These are phyloP conservation scores for Drusus annulatus DNA, from an alignment of 1,140 invertebrate species.

Conservation along the genomic window DNA sequence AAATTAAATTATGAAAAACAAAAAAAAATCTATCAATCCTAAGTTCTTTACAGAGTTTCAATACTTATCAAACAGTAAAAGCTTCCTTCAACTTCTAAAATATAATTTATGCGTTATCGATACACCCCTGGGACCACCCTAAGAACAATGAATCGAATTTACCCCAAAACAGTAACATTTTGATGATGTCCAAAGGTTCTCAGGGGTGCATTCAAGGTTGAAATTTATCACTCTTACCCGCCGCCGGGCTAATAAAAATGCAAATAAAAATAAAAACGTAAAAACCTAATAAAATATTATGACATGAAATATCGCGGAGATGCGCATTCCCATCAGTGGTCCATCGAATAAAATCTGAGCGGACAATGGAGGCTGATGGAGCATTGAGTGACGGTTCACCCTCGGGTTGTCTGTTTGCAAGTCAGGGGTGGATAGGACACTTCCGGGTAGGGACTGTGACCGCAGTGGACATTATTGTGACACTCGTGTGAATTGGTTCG, in stretches of 20 bases:
- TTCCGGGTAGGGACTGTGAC: conserved; percentile 36
- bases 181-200: conserved; percentile 53
- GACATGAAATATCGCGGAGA: conserved; percentile 51
- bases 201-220: conserved; percentile 45
- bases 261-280: conserved; percentile 59
- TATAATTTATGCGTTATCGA: neutral
- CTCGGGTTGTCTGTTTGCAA: neutral
- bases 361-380: conserved; percentile 56
- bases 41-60: too few species aligned
- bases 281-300: conserved; percentile 59
- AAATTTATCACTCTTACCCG: conserved; percentile 54
- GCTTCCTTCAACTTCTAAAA: neutral
- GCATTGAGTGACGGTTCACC: conserved; percentile 53
- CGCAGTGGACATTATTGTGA: conserved; percentile 24
- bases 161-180: conserved; percentile 44
- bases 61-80: too few species aligned
- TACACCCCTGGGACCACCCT: neutral
- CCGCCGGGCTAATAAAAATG: conserved; percentile 57
- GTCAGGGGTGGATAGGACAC: conserved; percentile 30
- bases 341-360: conserved; percentile 43
- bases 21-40: too few species aligned
- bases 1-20: too few species aligned
- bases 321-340: conserved; percentile 38
- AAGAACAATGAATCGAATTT: conserved; percentile 30
- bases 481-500: too few species aligned